Evolutionary conservation across 2,888 invertebrate genomes (phyloP).

Genomic region (Orthonychiurus folsomi): DNA sequence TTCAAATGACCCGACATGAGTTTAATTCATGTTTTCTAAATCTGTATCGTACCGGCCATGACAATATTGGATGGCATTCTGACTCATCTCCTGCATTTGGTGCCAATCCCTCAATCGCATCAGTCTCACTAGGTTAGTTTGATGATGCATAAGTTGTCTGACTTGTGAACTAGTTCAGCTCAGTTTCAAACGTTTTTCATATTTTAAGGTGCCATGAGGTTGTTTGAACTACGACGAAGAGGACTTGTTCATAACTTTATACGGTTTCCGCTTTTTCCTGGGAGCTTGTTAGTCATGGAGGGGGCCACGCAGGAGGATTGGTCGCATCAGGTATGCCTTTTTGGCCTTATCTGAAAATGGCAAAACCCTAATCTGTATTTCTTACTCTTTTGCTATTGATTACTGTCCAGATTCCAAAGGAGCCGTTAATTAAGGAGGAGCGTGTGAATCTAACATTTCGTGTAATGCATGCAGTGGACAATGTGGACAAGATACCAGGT

Average conservation of each 20-base stretch:
- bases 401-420: conserved; percentile 43
- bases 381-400: neutral
- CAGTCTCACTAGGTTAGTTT: conserved; percentile 37
- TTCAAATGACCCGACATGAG: conserved; percentile 42
- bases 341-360: neutral
- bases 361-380: neutral
- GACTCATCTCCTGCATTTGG: conserved; percentile 46
- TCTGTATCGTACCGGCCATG: conserved; percentile 47
- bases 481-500: neutral
- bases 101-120: conserved; percentile 35
- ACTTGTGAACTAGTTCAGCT: no score
- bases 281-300: conserved; percentile 48
- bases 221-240: conserved; percentile 32
- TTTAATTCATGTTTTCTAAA: conserved; percentile 48
- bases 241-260: conserved; percentile 33
- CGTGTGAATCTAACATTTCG: conserved; percentile 46
- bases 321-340: conserved; percentile 43
- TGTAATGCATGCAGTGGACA: conserved; percentile 42
- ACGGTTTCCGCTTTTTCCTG: conserved; percentile 45
- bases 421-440: conserved; percentile 45
- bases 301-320: conserved; percentile 48
- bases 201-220: conserved; percentile 26
- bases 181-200: conserved; percentile 2
- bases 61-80: conserved; percentile 47
- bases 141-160: neutral